phyloP scores from a whole-genome alignment of 2,113 vertebrate genomes.

The Stictonetta naevosa region DNA sequence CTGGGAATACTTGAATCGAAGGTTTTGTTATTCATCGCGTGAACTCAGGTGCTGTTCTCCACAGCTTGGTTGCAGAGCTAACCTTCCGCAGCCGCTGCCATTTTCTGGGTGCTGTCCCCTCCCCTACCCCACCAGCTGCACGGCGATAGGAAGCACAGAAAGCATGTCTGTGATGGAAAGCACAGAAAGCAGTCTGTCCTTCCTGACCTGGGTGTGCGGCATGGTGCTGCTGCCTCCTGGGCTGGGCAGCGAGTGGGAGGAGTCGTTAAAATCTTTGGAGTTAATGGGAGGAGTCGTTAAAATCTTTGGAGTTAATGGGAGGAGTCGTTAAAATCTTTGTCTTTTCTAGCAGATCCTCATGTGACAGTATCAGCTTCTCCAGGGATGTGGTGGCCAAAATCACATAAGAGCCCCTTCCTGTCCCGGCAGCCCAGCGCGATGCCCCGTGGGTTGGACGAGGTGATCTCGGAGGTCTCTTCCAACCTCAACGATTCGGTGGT shows the following conservation, averaged over 20 bases:
- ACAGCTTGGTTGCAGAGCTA: not conserved
- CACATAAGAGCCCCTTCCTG: not conserved
- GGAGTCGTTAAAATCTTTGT: not conserved
- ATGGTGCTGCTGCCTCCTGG: not conserved
- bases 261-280: not conserved
- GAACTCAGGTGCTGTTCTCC: not conserved
- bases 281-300: not conserved
- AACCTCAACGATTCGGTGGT: no score
- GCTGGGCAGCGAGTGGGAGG: not conserved
- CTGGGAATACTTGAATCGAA: not conserved
- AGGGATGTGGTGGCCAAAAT: not conserved
- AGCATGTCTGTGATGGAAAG: no score
- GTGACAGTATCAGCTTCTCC: not conserved
- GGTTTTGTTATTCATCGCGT: not conserved
- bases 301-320: not conserved
- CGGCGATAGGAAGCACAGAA: not conserved
- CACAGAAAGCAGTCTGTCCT: not conserved
- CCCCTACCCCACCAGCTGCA: not conserved
- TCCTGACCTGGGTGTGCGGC: not conserved
- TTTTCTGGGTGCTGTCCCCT: not conserved
- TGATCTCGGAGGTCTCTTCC: no score
- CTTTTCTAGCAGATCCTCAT: not conserved
- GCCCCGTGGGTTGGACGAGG: not conserved
- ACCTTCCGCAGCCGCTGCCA: not conserved
- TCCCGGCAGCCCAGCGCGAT: not conserved